Evolutionary conservation across 1,140 invertebrate species (phyloP).

Genomic region (Drosophila leontia): DNA sequence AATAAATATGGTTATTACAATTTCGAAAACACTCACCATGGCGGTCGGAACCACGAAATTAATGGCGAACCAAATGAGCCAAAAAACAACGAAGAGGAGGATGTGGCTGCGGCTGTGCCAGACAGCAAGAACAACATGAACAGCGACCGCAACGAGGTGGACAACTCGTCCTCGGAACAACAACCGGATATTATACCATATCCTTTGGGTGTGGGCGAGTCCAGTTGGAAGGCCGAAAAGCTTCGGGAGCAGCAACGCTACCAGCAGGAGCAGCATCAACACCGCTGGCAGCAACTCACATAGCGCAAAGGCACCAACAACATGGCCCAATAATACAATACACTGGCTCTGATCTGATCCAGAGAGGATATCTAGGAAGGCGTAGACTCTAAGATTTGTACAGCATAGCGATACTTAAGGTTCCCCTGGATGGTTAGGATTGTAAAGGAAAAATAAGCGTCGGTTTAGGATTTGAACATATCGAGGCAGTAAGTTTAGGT

Average conservation of each 20-base stretch:
- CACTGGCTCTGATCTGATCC: slow-evolving; percentile 9
- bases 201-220: slow-evolving; percentile 70
- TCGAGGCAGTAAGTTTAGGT: slow-evolving; percentile 59
- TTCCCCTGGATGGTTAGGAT: slow-evolving; percentile 28
- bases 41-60: slow-evolving; percentile 43
- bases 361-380: slow-evolving; percentile 19
- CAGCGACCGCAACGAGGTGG: slow-evolving; percentile 49
- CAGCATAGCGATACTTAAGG: slow-evolving; percentile 74
- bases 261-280: slow-evolving; percentile 35
- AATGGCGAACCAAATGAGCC: slow-evolving; percentile 61
- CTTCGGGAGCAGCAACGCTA: slow-evolving; percentile 46
- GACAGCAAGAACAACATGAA: slow-evolving; percentile 19
- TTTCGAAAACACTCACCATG: slow-evolving; percentile 52
- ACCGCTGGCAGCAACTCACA: slow-evolving; percentile 59
- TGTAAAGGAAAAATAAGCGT: slow-evolving; percentile 34
- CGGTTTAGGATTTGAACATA: slow-evolving; percentile 61
- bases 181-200: slow-evolving; percentile 82
- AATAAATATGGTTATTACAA: slow-evolving; percentile 55
- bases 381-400: slow-evolving; percentile 73
- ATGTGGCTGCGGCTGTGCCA: slow-evolving; percentile 18
- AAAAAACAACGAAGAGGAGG: slow-evolving; percentile 20
- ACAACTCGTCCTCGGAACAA: slow-evolving; percentile 66
- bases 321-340: slow-evolving; percentile 28
- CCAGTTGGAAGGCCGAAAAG: slow-evolving; percentile 65
- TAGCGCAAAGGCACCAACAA: slow-evolving; percentile 41